Evolutionary conservation across 2,888 invertebrate species (phyloP).

Genomic region (Dynastes grantii): DNA sequence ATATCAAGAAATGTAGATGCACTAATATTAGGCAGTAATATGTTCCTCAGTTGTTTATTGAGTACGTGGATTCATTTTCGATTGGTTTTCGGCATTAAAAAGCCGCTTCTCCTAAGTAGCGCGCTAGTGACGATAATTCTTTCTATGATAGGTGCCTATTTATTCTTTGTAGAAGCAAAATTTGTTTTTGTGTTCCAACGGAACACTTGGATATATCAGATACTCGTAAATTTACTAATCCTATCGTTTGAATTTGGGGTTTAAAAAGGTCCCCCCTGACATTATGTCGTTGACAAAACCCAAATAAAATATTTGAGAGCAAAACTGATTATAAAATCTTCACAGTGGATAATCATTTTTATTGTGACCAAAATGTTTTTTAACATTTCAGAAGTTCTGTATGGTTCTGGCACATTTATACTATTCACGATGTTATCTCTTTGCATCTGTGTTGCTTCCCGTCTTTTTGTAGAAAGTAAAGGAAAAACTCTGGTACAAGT

Average conservation of each 20-base stretch:
- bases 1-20: slow-evolving; percentile 54
- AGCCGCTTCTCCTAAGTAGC: slow-evolving; percentile 60
- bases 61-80: slow-evolving; percentile 55
- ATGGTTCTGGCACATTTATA: slow-evolving; percentile 35
- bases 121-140: slow-evolving; percentile 50
- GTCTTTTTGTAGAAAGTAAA: slow-evolving; percentile 59
- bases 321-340: slow-evolving; percentile 51
- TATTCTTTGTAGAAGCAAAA: slow-evolving; percentile 37
- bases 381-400: slow-evolving; percentile 32
- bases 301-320: slow-evolving; percentile 60
- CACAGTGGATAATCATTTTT: slow-evolving; percentile 59
- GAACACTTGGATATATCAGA: slow-evolving; percentile 55
- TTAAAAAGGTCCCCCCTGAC: too few species aligned
- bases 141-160: slow-evolving; percentile 48
- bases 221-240: slow-evolving; percentile 55
- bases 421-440: slow-evolving; percentile 56
- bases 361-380: slow-evolving; percentile 53
- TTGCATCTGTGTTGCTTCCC: slow-evolving; percentile 48
- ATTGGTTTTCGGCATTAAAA: slow-evolving; percentile 57
- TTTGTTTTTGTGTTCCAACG: neutral
- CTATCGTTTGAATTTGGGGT: slow-evolving; percentile 59
- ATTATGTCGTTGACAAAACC: slow-evolving; percentile 60
- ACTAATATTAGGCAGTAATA: slow-evolving; percentile 55
- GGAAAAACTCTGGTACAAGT: slow-evolving; percentile 61
- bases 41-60: slow-evolving; percentile 57